A percentile compares a stretch with the other conserved stretches of the same genome.
phyloP scores from a whole-genome alignment of 2,888 invertebrate genomes.

The Toxonevra muliebris region DNA sequence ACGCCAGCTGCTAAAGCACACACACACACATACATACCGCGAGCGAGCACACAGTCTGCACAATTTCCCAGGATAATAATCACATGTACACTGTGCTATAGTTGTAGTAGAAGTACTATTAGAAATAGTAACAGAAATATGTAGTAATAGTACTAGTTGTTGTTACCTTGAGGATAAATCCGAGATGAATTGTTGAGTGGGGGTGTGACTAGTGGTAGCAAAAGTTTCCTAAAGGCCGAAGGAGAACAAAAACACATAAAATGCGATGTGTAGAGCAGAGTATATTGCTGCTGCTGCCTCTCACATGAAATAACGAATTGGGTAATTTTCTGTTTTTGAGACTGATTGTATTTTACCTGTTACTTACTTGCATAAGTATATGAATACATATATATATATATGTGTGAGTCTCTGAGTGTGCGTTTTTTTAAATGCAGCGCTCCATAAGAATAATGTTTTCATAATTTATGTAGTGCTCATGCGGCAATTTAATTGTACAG shows the following conservation, averaged over 20 bases:
- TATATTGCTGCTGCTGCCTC: neutral
- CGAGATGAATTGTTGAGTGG: too few relatives aligned
- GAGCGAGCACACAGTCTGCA: slow-evolving; percentile 12
- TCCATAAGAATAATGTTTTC: slow-evolving; percentile 11
- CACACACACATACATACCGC: neutral
- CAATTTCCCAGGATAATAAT: slow-evolving; percentile 40
- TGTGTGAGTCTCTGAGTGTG: neutral
- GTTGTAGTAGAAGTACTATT: neutral
- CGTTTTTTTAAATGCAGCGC: slow-evolving; percentile 13
- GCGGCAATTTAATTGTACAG: too few relatives aligned
- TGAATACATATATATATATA: too few relatives aligned
- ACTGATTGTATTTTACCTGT: slow-evolving; percentile 11
- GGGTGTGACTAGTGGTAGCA: too few relatives aligned
- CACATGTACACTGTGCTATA: slow-evolving; percentile 12
- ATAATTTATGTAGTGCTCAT: slow-evolving; percentile 12
- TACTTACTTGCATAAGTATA: too few relatives aligned
- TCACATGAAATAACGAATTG: slow-evolving; percentile 17
- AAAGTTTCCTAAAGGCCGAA: too few relatives aligned
- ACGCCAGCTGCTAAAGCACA: slow-evolving; percentile 33
- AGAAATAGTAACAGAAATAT: too few relatives aligned
- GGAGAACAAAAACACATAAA: too few relatives aligned
- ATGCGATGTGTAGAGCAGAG: too few relatives aligned
- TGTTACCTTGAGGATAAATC: too few relatives aligned
- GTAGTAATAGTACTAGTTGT: too few relatives aligned
- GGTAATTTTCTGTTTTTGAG: slow-evolving; percentile 20